Evolutionary conservation across 2,113 vertebrate genomes (phyloP).

Genomic region (Tetrao urogallus): DNA sequence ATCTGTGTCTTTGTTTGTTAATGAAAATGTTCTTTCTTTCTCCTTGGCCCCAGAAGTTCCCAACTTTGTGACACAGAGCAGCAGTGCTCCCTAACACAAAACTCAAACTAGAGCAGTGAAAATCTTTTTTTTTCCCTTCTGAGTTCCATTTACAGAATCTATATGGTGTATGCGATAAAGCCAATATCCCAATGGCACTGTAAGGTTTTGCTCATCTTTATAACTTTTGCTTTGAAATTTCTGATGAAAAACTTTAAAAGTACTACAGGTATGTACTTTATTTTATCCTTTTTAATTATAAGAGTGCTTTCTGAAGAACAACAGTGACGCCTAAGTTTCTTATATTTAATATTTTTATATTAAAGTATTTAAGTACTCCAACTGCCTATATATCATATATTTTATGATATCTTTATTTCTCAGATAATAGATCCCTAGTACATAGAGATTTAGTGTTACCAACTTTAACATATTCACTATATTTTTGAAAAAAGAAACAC

Average conservation of each 20-base stretch:
- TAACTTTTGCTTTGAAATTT: neutral
- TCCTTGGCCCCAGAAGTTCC: neutral
- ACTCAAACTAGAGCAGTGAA: neutral
- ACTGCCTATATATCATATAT: neutral
- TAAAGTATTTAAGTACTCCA: neutral
- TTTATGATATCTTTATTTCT: neutral
- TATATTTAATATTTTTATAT: neutral
- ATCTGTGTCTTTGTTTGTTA: neutral
- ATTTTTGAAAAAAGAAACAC: constrained; percentile 1
- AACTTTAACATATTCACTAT: neutral
- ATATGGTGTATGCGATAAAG: neutral
- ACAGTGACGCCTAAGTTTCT: neutral
- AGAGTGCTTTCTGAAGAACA: neutral
- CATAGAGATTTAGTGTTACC: neutral
- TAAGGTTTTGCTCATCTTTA: neutral
- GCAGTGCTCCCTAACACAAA: neutral
- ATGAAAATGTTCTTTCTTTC: neutral
- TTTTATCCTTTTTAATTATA: neutral
- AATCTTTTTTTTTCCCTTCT: neutral
- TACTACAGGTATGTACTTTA: neutral
- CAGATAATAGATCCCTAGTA: neutral
- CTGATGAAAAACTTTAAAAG: neutral
- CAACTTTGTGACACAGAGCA: neutral
- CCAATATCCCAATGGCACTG: neutral
- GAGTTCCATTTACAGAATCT: neutral